Evolutionary conservation across 2,113 vertebrate species (phyloP), one percentile per base, ranked within the genome.

Genomic region (Gobio gobio): DNA sequence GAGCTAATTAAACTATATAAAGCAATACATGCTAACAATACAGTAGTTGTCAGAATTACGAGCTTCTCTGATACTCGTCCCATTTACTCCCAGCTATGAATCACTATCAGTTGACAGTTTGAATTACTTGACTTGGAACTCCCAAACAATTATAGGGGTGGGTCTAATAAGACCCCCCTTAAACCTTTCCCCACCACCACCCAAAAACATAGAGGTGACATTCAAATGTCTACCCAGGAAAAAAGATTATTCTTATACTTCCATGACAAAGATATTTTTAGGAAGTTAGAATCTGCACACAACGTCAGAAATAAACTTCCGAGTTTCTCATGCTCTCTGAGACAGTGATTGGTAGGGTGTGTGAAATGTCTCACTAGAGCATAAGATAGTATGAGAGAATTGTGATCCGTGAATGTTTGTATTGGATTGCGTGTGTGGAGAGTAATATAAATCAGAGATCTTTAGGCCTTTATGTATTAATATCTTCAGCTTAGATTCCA

Each of bases 231-330:
- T 51, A n/a, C 83, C 13, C 87, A 74, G 63, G 13, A 36, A 24
- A 43, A 82, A 77, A 74, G 14, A 79, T 63, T 16, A 64, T 74
- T 82, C n/a, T 83, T 85, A 58, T 79, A 83, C 66, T 64, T 22
- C 75, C 81, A 82, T 80, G 84, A 43, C 43, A 4, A 83, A 64
- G 36, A 82, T 84, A 86, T 89, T 82, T 78, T 73, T 84, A 82
- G 84, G 82, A 80, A 68, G 85, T 84, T 76, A 74, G 79, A 61
- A 66, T 83, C 49, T 29, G 61, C 29, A 73, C 68, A 70, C 56
- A 29, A 49, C 8, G 16, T 49, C 82, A 75, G 66, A 70, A 86
- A 83, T 74, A 72, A 88, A 73, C 75, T 47, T 49, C 72, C 51
- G 43, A 59, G 54, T 40, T 43, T 18, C 54, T 54, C 58, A 29